Conservation (phyloP, 2,888 invertebrate genomes). For the Lacanobia wlatinum region DNA sequence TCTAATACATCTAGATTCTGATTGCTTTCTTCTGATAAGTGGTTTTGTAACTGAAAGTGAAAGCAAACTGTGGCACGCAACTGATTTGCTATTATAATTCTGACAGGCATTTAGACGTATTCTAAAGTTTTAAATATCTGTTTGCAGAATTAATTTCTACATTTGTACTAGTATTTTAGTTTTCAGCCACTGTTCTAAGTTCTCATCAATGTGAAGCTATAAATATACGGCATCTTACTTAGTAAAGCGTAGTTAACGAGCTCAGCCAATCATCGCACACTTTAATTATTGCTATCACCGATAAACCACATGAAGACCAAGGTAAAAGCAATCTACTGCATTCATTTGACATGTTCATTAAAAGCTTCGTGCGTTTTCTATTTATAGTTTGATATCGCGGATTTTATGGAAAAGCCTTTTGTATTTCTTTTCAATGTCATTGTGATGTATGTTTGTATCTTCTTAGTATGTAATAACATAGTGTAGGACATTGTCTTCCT, state of each 20-base stretch:
- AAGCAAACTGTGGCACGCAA: not conserved
- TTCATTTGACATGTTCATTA: not conserved
- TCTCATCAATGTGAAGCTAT: not conserved
- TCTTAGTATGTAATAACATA: conserved; percentile 14
- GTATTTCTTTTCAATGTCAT: not conserved
- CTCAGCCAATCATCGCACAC: too few species aligned
- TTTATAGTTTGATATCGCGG: not conserved
- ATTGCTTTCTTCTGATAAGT: not conserved
- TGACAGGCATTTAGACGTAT: not conserved
- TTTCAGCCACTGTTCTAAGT: not conserved
- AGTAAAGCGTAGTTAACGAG: too few species aligned
- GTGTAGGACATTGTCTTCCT: conserved; percentile 28
- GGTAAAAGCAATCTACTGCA: not conserved
- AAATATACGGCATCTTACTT: too few species aligned
- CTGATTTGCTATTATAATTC: not conserved
- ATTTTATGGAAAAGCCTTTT: conserved; percentile 24
- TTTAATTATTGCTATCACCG: not conserved
- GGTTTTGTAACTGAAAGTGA: not conserved
- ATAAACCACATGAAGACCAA: not conserved
- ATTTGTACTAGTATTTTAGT: too few species aligned
- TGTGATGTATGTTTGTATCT: conserved; percentile 11
- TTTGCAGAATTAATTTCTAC: too few species aligned
- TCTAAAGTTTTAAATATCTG: too few species aligned
- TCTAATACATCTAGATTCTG: not conserved
- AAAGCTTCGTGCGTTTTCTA: not conserved